Base-by-base conservation (phyloP, 2,797 vertebrate genomes). In the Clarias platycephalus region DNA sequence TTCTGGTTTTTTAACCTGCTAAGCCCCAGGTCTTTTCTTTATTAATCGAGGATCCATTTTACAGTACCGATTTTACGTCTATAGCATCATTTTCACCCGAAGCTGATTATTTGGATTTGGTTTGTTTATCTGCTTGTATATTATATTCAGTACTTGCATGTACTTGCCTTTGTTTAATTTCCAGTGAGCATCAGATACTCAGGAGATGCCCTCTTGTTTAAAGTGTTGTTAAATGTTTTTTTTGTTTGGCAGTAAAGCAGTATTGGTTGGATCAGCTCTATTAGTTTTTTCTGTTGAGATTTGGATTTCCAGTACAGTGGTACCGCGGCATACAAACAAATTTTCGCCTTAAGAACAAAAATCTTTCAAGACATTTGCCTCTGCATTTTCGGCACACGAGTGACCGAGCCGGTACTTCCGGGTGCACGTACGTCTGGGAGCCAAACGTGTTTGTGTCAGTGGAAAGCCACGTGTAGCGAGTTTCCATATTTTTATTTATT, bases 221-320 rank as follows among this genome's bases (percentile, higher is more conserved):
- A 22, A 55, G 74, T 34, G 28, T 40, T 40, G 74, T 12, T 31
- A 77, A 60, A 49, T 67, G 40, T 57, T 37, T 40, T 8, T 40
- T 40, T 40, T 40, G 7, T 40, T 40, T 40, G 40, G 7, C 40
- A 40, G 2, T 57, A 82, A 37, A 24, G 80, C n/a, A 3, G 1
- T 62, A 80, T 80, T 68, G 71, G 28, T 60, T 15, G n/a, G 71
- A 44, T 81, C 80, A 28, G 24, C n/a, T 44, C 0, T 71, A 4
- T 82, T 86, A 74, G 64, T 24, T 67, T 85, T 85, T 82, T 37
- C 26, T 86, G 67, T 78, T 63, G 16, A 0, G 1, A 37, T 31
- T 28, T 55, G 24, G 70, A 67, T 70, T 22, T 28, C 13, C 20
- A 16, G 18, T n/a, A 40, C 44, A 49, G 44, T 12, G 44, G 44